Percentiles rank a stretch among this genome's conserved stretches.
Evolutionary conservation across 2,888 invertebrate genomes (phyloP).

Genomic region (Cheilosia pagana): DNA sequence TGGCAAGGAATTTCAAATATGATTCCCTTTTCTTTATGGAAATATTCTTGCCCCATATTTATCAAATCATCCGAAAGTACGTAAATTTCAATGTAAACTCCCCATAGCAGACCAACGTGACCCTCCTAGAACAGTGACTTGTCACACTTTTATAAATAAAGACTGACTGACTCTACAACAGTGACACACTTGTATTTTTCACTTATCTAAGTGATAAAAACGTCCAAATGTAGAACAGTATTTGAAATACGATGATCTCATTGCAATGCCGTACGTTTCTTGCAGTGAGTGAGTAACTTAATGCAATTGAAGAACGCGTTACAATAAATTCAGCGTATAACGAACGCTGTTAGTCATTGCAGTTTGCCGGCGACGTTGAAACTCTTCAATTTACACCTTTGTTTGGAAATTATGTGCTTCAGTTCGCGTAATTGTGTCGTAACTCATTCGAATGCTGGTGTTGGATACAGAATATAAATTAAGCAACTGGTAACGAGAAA

Average conservation of each 20-base stretch:
- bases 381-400: neutral
- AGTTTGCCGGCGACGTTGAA: neutral
- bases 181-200: neutral
- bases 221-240: neutral
- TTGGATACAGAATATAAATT: neutral
- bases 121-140: no score
- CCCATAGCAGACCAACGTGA: no score
- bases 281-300: neutral
- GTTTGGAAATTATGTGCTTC: neutral
- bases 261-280: neutral
- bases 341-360: conserved; percentile 11
- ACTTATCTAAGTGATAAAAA: neutral
- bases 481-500: neutral
- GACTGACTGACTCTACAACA: neutral
- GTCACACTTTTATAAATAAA: no score
- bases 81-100: no score
- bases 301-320: conserved; percentile 5
- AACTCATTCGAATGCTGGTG: neutral
- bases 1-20: no score
- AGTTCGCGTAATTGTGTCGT: neutral
- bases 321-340: conserved; percentile 2
- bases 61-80: no score
- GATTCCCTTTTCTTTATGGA: no score
- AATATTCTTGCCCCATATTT: no score
- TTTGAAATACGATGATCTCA: conserved; percentile 16